Base-by-base conservation (phyloP, 2,113 vertebrate genomes). In the Tylochromis polylepis region DNA sequence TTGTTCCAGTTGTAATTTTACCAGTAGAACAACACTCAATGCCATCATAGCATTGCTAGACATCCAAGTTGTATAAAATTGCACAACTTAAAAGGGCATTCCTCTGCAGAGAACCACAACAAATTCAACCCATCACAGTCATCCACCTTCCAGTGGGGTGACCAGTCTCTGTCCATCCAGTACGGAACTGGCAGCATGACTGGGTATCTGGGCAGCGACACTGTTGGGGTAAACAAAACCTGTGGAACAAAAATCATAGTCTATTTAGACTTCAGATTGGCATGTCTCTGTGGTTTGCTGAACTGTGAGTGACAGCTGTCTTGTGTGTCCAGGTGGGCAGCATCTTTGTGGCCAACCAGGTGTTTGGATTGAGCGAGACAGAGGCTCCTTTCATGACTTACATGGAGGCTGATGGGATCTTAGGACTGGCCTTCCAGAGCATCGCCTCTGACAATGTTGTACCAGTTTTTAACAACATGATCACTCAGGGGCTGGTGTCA, bases 311-410 rank as follows among this genome's bases (percentile, higher is more conserved):
- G 80, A 88, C 84, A 82, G 51, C 34, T 89, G 81, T 57, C 51
- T 34, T 85, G 34, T 58, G 31, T 84, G 43, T 90, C 18, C 85
- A 96, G 95, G 95, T 96, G 56, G 94, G 92, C 18, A 88, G 93
- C 75, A 85, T 95, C 59, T 46, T 83, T 31, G 92, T 92, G 81
- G 12, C 49, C 31, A 89, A 96, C 14, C 97, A 98, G 93, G 95
- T 96, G 82, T 96, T 98, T 1, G 97, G 97, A 60, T 55, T 97
- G 55, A 97, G 97, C 53, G 5, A 80, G 65, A 89, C 88, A 36
- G 94, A 96, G 84, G 93, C 94, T 36, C 4, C 85, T 5, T 95
- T 94, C 87, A 93, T 95, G 93, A 67, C 85, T 56, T 2, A 43
- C 43, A 92, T 94, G 92, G 0, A 1, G 4, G 79, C 94, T 38